Evolutionary conservation across 2,797 vertebrate genomes (phyloP).

Genomic region (Urocyon cinereoargenteus): DNA sequence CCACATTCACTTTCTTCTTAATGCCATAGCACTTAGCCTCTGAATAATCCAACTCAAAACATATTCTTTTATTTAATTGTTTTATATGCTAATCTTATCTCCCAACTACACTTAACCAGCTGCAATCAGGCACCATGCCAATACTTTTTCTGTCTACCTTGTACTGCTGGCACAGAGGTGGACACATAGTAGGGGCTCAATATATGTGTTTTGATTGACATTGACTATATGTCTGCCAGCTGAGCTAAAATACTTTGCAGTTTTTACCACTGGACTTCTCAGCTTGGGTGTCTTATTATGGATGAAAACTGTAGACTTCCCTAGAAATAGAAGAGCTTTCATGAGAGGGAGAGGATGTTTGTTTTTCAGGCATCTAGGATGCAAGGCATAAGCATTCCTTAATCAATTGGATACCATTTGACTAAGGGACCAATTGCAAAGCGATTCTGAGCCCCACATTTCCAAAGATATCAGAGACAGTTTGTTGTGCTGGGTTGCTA

Average conservation of each 20-base stretch:
- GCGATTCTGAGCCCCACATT: slow-evolving; percentile 43
- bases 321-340: slow-evolving; percentile 58
- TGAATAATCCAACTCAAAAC: slow-evolving; percentile 22
- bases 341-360: slow-evolving; percentile 38
- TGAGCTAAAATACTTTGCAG: slow-evolving; percentile 15
- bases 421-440: slow-evolving; percentile 55
- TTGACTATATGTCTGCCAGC: not conserved
- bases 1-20: slow-evolving; percentile 39
- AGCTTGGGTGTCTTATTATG: slow-evolving; percentile 48
- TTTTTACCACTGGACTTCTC: slow-evolving; percentile 56
- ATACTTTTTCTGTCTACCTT: not conserved
- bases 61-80: slow-evolving; percentile 45
- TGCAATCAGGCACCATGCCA: not conserved
- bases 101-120: slow-evolving; percentile 12
- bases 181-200: not conserved
- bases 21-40: not conserved
- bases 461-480: slow-evolving; percentile 31
- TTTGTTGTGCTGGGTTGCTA: slow-evolving; percentile 45
- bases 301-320: slow-evolving; percentile 35
- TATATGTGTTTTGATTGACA: not conserved
- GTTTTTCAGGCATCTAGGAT: slow-evolving; percentile 53
- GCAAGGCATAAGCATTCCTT: slow-evolving; percentile 25
- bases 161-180: not conserved
- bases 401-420: slow-evolving; percentile 48
- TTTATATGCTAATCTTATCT: slow-evolving; percentile 56